Evolutionary conservation across 2,113 vertebrate genomes (phyloP).

Genomic region (Heptranchias perlo): DNA sequence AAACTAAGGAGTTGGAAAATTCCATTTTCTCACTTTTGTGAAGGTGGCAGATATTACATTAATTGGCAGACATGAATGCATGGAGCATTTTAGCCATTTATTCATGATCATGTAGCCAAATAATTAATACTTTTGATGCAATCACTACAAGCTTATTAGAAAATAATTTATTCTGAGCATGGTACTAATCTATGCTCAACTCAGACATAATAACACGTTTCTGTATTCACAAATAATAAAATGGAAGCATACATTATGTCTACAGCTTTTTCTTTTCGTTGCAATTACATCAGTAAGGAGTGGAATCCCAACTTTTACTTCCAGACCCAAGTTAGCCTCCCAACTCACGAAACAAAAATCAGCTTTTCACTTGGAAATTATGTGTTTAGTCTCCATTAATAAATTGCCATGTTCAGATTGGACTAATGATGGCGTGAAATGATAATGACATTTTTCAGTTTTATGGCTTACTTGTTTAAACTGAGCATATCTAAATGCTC

Average conservation of each 20-base stretch:
- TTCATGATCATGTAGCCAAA: neutral
- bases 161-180: neutral
- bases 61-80: neutral
- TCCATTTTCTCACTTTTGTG: neutral
- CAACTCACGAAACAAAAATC: neutral
- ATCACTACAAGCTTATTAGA: neutral
- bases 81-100: neutral
- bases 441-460: neutral
- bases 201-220: neutral
- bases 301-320: neutral
- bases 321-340: neutral
- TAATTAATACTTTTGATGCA: neutral
- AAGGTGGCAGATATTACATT: no score
- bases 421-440: neutral
- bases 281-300: neutral
- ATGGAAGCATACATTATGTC: neutral
- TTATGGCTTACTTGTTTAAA: conserved; percentile 69
- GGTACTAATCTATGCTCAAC: neutral
- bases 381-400: neutral
- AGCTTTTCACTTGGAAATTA: neutral
- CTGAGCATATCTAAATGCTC: conserved; percentile 82
- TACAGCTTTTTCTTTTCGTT: no score
- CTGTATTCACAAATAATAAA: neutral
- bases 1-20: neutral
- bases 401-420: neutral